Evolutionary conservation across 1,140 invertebrate species (phyloP), one percentile per base, ranked within the genome.

Genomic region (Thalassaphorura encarpata): DNA sequence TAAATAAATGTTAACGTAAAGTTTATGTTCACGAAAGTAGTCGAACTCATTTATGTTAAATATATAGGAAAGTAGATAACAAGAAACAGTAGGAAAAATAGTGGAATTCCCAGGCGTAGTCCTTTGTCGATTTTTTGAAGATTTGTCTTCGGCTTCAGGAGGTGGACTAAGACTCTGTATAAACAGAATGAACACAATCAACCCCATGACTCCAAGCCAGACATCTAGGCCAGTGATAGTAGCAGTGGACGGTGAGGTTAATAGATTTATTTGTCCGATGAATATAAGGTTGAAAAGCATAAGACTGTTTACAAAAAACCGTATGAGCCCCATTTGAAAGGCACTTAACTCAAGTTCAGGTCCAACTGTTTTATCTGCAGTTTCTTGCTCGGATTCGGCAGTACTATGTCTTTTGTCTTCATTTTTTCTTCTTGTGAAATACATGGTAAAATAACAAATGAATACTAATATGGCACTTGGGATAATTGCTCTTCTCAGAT

Each of bases 401-500:
- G 33, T n/a, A 11, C 33, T 11, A 11, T 11, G 33, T 11, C 33
- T 36, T 11, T n/a, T 36, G 33, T 11, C 33, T n/a, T 11, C n/a
- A 36, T n/a, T n/a, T n/a, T n/a, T n/a, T n/a, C n/a, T n/a, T n/a
- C n/a, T n/a, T n/a, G n/a, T 11, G 33, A 36, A 36, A 47, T 40
- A 62, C 33, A 62, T 52, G 13, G 56, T 56, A 11, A 42, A 45
- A 42, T 62, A 62, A 23, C 52, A 55, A 8, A 62, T 18, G 6
- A 46, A 3, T 1, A 26, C 52, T 15, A 62, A 48, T 8, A 58
- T 11, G 27, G 57, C 16, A 2, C 43, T 18, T 5, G 61, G 61
- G 3, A 62, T 18, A n/a, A 62, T 48, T 3, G 56, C 53, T 33
- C 54, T 40, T 27, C 50, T 24, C 3, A 62, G 42, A 24, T 39